phyloP scores from a whole-genome alignment of 2,797 vertebrate species.

The Sphenodon punctatus region DNA sequence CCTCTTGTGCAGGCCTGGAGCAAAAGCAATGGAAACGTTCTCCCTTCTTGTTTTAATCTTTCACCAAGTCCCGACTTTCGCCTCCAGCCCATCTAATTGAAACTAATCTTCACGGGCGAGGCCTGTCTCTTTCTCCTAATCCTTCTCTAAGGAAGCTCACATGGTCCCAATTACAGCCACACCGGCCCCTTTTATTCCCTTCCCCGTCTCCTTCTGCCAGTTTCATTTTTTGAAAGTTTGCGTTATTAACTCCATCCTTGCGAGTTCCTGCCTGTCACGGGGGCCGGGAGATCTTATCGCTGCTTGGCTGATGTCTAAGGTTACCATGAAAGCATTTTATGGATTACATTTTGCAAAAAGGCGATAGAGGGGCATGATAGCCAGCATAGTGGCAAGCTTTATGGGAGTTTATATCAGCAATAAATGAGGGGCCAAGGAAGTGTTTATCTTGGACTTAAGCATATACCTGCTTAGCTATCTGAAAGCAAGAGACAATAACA shows the following conservation, averaged over 20 bases:
- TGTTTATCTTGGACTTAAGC: conserved; percentile 67
- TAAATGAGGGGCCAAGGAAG: conserved; percentile 51
- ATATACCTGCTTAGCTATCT: conserved; percentile 59
- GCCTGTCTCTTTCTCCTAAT: conserved; percentile 96
- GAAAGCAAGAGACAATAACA: conserved; percentile 41
- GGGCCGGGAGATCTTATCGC: conserved; percentile 97
- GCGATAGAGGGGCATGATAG: conserved; percentile 79
- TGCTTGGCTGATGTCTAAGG: conserved; percentile 85
- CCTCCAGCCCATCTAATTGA: conserved; percentile 99
- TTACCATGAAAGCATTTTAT: conserved; percentile 95
- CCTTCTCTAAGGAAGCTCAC: conserved; percentile 93
- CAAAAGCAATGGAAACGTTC: conserved; percentile 77
- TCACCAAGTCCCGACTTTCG: conserved; percentile 85
- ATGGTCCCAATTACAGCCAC: conserved; percentile 97
- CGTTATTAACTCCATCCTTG: conserved; percentile 96
- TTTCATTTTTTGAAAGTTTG: conserved; percentile 88
- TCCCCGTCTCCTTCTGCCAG: conserved; percentile 79
- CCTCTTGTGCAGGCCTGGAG: conserved; percentile 72
- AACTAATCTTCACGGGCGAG: conserved; percentile 94
- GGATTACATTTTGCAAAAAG: conserved; percentile 88
- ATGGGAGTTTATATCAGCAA: conserved; percentile 42
- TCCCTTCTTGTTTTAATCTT: conserved; percentile 86
- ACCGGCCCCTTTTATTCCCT: conserved; percentile 88
- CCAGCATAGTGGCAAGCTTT: conserved; percentile 56
- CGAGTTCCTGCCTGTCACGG: conserved; percentile 97